Base-by-base conservation (phyloP, 2,888 invertebrate genomes). In the Timandra comae region DNA sequence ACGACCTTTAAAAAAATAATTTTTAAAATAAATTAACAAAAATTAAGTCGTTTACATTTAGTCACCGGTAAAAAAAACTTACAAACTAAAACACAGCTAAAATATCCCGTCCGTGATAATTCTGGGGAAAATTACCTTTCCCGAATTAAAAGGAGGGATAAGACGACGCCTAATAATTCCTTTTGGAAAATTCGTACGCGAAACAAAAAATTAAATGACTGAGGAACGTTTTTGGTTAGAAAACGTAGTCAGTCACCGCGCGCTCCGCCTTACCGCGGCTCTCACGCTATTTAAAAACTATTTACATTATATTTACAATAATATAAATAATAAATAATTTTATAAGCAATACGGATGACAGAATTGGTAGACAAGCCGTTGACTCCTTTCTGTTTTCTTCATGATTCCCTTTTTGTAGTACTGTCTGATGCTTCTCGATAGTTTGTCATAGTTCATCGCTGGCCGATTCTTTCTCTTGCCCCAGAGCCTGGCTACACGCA, bases 331-430 rank as follows among this genome's bases (percentile, higher is more conserved):
- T 63, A 66, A 36, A 48, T 59, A 52, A 54, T 53, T 67, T 89
- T 91, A 96, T 72, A 95, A 89, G 68, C 91, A 92, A 81, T 98
- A 98, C 9, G 97, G 96, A 74, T 95, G 94, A 75, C 98, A 98
- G 86, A 99, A 99, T 85, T 99, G 99, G 85, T 99, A 99, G 43
- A 99, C 99, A 58, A 99, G 90, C 70, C 99, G 90, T 84, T 99
- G 99, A 53, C 98, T 97, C 47, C 98, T 89, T 72, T 98, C 98
- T 1, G 99, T 99, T 80, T 99, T 99, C 89, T 98, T 98, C 96
- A 98, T 97, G 75, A 99, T 98, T 35, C 98, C 98, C 81, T 99
- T 99, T 84, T 99, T 98, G 89, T 99, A 99, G 86, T 98, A 98
- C 76, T 99, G 99, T 30, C 99, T 88, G 67, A 99, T 97, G 53